These are phyloP conservation scores for Pygoscelis antarcticus DNA, from an alignment of 2,113 vertebrate genomes.

Conservation along the genomic window DNA sequence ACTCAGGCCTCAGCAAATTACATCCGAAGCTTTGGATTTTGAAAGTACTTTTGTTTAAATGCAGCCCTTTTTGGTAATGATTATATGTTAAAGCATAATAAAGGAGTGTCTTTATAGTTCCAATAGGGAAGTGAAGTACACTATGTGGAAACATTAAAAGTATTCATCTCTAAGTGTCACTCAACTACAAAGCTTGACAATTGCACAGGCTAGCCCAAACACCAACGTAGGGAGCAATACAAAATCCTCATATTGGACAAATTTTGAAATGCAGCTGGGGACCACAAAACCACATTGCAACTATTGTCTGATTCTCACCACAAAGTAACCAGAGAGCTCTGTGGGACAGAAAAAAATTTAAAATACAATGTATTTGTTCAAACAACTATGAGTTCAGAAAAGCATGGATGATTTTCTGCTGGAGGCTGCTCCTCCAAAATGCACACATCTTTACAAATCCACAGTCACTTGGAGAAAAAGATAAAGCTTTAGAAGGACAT, in stretches of 20 bases:
- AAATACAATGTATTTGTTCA: neutral
- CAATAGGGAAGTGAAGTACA: neutral
- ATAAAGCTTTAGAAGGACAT: neutral
- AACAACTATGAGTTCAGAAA: neutral
- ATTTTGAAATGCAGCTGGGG: neutral
- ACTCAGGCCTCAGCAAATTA: slow-evolving; percentile 11
- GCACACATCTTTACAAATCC: neutral
- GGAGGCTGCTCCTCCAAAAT: neutral
- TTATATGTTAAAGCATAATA: slow-evolving; percentile 28
- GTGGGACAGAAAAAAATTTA: neutral
- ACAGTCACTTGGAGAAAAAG: neutral
- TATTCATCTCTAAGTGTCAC: slow-evolving; percentile 22
- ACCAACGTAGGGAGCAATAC: neutral
- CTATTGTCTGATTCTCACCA: neutral
- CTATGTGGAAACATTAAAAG: slow-evolving; percentile 13
- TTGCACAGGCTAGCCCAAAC: neutral
- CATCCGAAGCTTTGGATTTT: slow-evolving; percentile 3
- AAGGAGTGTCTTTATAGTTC: neutral
- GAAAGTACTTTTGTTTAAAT: slow-evolving; percentile 32
- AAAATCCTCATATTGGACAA: neutral
- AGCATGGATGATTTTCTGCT: neutral
- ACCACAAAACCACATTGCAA: neutral
- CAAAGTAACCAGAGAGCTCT: neutral
- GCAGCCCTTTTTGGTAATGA: slow-evolving; percentile 9
- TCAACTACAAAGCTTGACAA: neutral